Base-by-base conservation (phyloP, 1,140 invertebrate species). In the Limonius californicus region DNA sequence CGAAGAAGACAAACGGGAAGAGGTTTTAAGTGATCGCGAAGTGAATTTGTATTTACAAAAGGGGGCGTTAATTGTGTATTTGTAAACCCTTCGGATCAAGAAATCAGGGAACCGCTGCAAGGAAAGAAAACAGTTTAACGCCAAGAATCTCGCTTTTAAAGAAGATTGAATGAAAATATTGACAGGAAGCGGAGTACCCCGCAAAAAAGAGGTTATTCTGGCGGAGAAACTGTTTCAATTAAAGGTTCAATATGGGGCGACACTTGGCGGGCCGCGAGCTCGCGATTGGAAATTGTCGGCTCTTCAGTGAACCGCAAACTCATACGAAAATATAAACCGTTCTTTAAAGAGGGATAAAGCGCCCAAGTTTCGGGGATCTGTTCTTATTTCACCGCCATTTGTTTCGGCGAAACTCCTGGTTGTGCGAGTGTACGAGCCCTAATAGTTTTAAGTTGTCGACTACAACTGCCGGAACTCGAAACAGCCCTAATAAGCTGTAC, bases 41-140 rank as follows among this genome's bases (percentile, higher is more conserved):
- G n/a, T n/a, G n/a, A n/a, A n/a, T n/a, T n/a, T n/a, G n/a, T n/a
- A n/a, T n/a, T n/a, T n/a, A n/a, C n/a, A n/a, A 27, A 27, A 9
- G 23, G 23, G 9, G 8, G 11, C 2, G n/a, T 39, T 39, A 39
- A 12, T 39, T 39, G 35, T 39, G 8, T 50, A 18, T 19, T 50
- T 50, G 45, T 50, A 50, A 21, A 50, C 16, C 45, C 19, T 21
- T 50, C 14, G 8, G 7, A 50, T 50, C 45, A 18, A 19, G 16
- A 50, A 50, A 50, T 50, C 45, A 50, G 45, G 6, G 3, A 50
- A 18, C 45, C 35, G 20, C 45, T 1, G 3, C 1, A 18, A n/a
- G 45, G 20, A 50, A 50, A 50, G 45, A 50, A 50, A 50, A 50
- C 45, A 50, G 45, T 50, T 50, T 50, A 50, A 21, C 45, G 2